phyloP scores from a whole-genome alignment of 2,888 invertebrate species.

The Rhodophaea formosa region DNA sequence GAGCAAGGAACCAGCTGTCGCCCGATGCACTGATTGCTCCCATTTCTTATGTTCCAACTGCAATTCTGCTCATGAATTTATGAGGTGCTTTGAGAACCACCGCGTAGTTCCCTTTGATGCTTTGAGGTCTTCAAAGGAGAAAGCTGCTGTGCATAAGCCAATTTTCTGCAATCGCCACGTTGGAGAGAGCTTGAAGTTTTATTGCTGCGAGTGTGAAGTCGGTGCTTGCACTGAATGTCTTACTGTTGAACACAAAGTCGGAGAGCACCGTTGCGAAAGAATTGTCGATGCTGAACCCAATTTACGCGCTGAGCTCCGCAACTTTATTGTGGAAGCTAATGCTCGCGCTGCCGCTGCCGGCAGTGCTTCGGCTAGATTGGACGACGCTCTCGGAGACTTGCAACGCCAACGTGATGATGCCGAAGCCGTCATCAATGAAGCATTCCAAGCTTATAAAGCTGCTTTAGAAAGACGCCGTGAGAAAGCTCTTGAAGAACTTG shows the following conservation, averaged over 20 bases:
- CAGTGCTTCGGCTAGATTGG: constrained; percentile 87
- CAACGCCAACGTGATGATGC: constrained; percentile 94
- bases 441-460: constrained; percentile 89
- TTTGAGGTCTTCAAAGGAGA: constrained; percentile 88
- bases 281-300: constrained; percentile 89
- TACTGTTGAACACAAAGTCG: constrained; percentile 90
- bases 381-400: constrained; percentile 90
- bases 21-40: constrained; percentile 96
- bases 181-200: constrained; percentile 92
- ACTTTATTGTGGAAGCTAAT: constrained; percentile 87
- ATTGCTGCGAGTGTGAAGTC: constrained; percentile 92
- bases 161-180: constrained; percentile 91
- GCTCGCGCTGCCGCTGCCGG: constrained; percentile 88
- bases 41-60: constrained; percentile 96
- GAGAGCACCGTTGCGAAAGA: constrained; percentile 91
- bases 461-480: constrained; percentile 91
- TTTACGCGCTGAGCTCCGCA: constrained; percentile 88
- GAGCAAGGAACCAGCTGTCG: constrained; percentile 95
- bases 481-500: constrained; percentile 86
- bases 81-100: constrained; percentile 98
- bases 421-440: constrained; percentile 89
- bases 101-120: constrained; percentile 94
- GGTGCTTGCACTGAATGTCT: constrained; percentile 94
- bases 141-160: constrained; percentile 93
- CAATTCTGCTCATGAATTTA: constrained; percentile 96